These are phyloP conservation scores for Thelaira solivaga DNA, from an alignment of 2,888 invertebrate species.

Conservation along the genomic window DNA sequence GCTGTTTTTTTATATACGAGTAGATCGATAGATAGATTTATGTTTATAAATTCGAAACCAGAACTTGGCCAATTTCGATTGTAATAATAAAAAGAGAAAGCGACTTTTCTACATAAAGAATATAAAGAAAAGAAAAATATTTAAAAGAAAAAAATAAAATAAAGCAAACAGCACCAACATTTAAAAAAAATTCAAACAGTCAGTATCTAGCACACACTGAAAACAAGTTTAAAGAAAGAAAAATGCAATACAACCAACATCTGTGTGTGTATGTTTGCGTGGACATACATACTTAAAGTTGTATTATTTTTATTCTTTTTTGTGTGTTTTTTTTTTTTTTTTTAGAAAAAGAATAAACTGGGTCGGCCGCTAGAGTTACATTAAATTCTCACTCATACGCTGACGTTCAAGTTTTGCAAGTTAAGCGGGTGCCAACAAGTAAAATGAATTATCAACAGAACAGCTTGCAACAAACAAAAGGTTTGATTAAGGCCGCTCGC, in stretches of 20 bases:
- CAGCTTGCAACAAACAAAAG: conserved; percentile 14
- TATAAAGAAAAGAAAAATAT: conserved; percentile 33
- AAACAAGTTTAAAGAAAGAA: conserved; percentile 58
- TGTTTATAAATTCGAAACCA: conserved; percentile 57
- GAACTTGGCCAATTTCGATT: conserved; percentile 60
- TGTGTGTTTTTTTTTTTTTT: conserved; percentile 9
- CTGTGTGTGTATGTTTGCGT: neutral
- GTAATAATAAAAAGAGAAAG: conserved; percentile 62
- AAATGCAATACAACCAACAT: conserved; percentile 17
- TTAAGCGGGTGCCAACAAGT: conserved; percentile 4
- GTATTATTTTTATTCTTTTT: no score
- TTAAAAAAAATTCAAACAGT: conserved; percentile 25
- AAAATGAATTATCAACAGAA: neutral
- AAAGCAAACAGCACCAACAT: conserved; percentile 42
- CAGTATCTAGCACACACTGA: conserved; percentile 52
- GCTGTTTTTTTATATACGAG: conserved; percentile 21
- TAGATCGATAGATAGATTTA: conserved; percentile 59
- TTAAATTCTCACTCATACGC: conserved; percentile 7
- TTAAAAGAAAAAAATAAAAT: conserved; percentile 14
- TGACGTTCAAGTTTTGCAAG: conserved; percentile 19
- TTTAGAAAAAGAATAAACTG: conserved; percentile 50
- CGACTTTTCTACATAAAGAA: conserved; percentile 61
- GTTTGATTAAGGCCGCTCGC: neutral
- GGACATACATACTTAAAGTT: no score
- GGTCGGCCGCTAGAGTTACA: conserved; percentile 55